Evolutionary conservation across 2,888 invertebrate species (phyloP).

Genomic region (Doris montereyensis): DNA sequence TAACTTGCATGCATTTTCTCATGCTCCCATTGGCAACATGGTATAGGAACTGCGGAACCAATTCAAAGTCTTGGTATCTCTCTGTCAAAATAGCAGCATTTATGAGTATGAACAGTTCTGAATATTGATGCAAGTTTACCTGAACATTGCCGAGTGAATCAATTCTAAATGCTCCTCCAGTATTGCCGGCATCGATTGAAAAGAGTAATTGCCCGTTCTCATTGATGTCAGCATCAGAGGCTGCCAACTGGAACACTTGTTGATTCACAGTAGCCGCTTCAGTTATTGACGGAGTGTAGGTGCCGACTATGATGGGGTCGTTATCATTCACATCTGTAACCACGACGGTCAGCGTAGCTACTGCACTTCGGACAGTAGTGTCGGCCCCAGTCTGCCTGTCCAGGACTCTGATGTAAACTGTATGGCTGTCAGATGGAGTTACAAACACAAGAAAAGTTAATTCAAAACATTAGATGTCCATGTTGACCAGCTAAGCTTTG

Average conservation of each 20-base stretch:
- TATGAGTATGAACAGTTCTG: no score
- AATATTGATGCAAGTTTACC: constrained; percentile 13
- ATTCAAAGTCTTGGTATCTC: no score
- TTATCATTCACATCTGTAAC: constrained; percentile 64
- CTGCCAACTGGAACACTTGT: constrained; percentile 51
- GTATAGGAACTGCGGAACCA: no score
- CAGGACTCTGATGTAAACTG: constrained; percentile 51
- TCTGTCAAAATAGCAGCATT: no score
- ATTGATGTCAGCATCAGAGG: constrained; percentile 57
- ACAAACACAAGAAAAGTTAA: background rate
- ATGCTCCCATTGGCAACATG: no score
- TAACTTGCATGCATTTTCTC: no score
- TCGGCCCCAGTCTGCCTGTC: constrained; percentile 51
- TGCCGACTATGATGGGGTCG: constrained; percentile 52
- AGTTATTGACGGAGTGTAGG: constrained; percentile 48
- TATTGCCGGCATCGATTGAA: constrained; percentile 57
- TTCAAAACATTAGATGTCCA: no score
- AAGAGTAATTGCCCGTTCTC: constrained; percentile 54
- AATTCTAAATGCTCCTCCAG: constrained; percentile 54
- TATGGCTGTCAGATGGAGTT: constrained; percentile 48
- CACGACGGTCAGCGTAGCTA: constrained; percentile 56
- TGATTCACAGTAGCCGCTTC: constrained; percentile 55
- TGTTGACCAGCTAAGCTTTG: no score
- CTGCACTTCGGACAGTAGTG: constrained; percentile 47
- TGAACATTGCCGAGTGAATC: constrained; percentile 54